Conservation (phyloP, 2,888 invertebrate genomes). For the Tolmerus cingulatus region DNA sequence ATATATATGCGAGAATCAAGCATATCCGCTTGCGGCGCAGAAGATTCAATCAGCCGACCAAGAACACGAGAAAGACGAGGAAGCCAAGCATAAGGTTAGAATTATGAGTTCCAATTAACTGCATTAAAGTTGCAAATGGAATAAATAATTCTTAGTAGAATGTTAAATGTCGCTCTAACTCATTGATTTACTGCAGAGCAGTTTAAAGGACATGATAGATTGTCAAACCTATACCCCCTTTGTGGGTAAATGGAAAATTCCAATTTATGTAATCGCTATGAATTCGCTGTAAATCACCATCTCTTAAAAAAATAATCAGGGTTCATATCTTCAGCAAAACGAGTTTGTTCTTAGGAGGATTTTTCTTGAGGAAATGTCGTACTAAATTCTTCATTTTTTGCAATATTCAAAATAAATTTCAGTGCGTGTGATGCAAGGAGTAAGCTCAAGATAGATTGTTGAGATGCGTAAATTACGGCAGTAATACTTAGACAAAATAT, state of each 20-base stretch:
- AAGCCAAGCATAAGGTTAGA: background rate
- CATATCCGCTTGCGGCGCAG: background rate
- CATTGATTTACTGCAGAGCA: background rate
- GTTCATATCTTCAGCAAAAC: too few species aligned
- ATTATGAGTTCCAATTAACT: constrained; percentile 14
- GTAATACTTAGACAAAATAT: constrained; percentile 18
- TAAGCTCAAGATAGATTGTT: background rate
- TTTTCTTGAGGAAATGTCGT: background rate
- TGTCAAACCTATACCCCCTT: background rate
- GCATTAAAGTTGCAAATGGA: background rate
- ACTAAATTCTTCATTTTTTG: background rate
- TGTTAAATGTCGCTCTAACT: background rate
- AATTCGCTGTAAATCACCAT: background rate
- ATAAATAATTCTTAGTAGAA: background rate
- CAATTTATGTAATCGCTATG: background rate
- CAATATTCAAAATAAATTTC: background rate
- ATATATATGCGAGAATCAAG: background rate
- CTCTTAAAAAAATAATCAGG: background rate
- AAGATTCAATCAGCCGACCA: background rate
- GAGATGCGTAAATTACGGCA: constrained; percentile 4
- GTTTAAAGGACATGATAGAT: background rate
- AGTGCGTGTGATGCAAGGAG: background rate
- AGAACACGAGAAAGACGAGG: background rate
- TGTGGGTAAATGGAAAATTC: background rate
- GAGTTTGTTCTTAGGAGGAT: too few species aligned